Percentiles rank a stretch among this genome's conserved stretches.
Conservation (phyloP, 1,140 invertebrate species). For the Lasioglossum albipes region DNA sequence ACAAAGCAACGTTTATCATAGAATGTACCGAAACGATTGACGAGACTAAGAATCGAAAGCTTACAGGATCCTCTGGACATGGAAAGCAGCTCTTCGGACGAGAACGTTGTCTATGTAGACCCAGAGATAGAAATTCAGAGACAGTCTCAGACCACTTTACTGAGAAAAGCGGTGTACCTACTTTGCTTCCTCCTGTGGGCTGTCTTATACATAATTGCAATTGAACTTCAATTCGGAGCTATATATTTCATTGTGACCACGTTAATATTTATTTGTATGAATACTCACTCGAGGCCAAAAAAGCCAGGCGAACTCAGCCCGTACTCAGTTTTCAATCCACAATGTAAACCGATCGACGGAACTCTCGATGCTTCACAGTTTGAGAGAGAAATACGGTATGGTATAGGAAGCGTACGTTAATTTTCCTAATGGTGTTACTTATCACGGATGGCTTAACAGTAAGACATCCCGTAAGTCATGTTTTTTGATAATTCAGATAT, state of each 20-base stretch:
- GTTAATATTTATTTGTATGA: constrained; percentile 90
- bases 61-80: constrained; percentile 67
- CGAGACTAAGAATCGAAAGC: constrained; percentile 15
- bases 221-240: constrained; percentile 93
- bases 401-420: constrained; percentile 76
- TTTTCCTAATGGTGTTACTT: constrained; percentile 9
- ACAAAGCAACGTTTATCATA: constrained; percentile 6
- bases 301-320: constrained; percentile 91
- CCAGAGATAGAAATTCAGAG: too few relatives aligned
- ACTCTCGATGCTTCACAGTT: constrained; percentile 97
- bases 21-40: not conserved
- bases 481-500: too few relatives aligned
- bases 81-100: constrained; percentile 65
- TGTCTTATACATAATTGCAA: constrained; percentile 84
- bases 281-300: constrained; percentile 88
- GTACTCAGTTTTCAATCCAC: constrained; percentile 98
- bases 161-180: constrained; percentile 61
- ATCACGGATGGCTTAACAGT: constrained; percentile 5
- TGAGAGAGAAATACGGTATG: constrained; percentile 90
- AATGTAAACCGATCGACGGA: constrained; percentile 95
- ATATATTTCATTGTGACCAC: constrained; percentile 92
- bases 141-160: constrained; percentile 50
- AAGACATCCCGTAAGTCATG: too few relatives aligned
- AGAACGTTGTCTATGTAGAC: constrained; percentile 48
- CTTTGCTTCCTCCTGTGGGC: constrained; percentile 84